phyloP scores from a whole-genome alignment of 2,113 vertebrate species.

The Numida meleagris region DNA sequence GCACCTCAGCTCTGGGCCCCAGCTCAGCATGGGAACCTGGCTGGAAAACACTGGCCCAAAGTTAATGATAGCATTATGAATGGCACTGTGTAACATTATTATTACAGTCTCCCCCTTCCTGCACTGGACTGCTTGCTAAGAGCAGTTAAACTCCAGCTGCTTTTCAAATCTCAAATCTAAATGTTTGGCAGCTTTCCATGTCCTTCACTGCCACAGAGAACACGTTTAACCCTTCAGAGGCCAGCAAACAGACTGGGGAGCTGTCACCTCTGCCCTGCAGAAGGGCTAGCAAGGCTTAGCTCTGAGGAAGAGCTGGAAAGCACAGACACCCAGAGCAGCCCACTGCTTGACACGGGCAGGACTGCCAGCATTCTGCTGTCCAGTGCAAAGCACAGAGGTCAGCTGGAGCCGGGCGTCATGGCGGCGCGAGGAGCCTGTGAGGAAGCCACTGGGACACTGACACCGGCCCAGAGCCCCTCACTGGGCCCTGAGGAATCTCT shows the following conservation, averaged over 20 bases:
- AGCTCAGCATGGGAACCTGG: fast-evolving
- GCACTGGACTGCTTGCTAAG: not conserved
- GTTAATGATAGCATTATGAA: not conserved
- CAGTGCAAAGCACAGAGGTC: no score
- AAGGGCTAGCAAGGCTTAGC: not conserved
- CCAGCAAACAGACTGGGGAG: not conserved
- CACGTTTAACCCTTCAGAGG: not conserved
- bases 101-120: not conserved
- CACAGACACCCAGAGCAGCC: not conserved
- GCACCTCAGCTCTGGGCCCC: not conserved
- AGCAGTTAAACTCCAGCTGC: conserved; percentile 14
- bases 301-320: not conserved
- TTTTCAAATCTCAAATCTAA: conserved; percentile 13
- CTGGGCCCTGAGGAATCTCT: not conserved
- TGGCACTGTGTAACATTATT: not conserved
- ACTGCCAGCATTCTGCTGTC: not conserved
- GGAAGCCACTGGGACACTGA: not conserved
- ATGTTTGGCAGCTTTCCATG: not conserved
- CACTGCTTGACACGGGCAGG: not conserved
- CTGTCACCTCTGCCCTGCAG: not conserved
- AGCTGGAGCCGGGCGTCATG: no score
- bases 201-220: not conserved
- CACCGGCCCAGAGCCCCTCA: not conserved
- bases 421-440: not conserved
- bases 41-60: not conserved